phyloP scores from a whole-genome alignment of 2,888 invertebrate genomes.

The Dioctria linearis region DNA sequence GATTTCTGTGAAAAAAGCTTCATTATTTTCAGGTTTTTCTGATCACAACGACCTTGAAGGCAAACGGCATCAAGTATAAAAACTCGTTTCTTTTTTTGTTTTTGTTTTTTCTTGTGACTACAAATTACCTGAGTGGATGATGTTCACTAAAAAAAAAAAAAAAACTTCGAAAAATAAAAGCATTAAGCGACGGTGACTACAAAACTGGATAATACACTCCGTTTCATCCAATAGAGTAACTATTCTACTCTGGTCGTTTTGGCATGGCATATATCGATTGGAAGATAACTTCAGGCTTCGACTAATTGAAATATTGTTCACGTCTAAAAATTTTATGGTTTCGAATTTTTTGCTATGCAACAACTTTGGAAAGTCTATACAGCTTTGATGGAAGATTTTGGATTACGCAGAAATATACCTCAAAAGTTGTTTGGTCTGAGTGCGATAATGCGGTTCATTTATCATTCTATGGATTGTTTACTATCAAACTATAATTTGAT shows the following conservation, averaged over 20 bases:
- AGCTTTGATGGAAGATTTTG: not conserved
- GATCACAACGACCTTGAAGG: constrained; percentile 53
- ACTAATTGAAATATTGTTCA: constrained; percentile 42
- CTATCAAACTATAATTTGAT: not conserved
- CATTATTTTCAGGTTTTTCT: constrained; percentile 47
- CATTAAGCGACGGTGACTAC: constrained; percentile 20
- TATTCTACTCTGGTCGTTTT: not conserved
- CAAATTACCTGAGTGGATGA: constrained; percentile 29
- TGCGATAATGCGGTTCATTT: not conserved
- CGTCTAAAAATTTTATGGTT: constrained; percentile 35
- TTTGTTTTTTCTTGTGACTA: constrained; percentile 14
- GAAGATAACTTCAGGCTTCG: not conserved
- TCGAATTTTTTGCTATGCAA: constrained; percentile 8
- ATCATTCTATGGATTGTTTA: not conserved
- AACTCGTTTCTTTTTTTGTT: constrained; percentile 25
- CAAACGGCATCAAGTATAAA: constrained; percentile 45
- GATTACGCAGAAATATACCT: not conserved
- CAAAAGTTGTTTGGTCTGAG: not conserved
- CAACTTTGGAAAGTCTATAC: constrained; percentile 20
- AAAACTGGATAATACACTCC: constrained; percentile 10
- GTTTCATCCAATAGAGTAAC: not conserved
- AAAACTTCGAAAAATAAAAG: not conserved
- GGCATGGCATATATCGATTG: not conserved
- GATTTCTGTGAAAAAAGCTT: constrained; percentile 18
- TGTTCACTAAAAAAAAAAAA: constrained; percentile 19